These are phyloP conservation scores for Dicycla oo DNA, from an alignment of 2,888 invertebrate species.

Conservation along the genomic window DNA sequence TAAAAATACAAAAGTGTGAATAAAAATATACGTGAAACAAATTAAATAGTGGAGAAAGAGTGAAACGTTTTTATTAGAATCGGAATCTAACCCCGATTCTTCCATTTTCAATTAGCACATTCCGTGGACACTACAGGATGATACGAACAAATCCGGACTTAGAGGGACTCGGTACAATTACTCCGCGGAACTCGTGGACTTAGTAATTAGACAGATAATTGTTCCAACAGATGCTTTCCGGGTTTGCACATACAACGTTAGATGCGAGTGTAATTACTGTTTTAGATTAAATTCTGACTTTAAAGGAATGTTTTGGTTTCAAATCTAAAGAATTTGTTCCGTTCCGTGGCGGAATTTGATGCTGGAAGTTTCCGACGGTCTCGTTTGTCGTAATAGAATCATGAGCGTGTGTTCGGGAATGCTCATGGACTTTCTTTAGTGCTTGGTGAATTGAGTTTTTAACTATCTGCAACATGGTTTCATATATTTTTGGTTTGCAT, in stretches of 20 bases:
- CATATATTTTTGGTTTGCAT: not conserved
- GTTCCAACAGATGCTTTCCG: conserved; percentile 58
- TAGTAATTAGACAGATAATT: conserved; percentile 62
- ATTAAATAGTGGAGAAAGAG: conserved; percentile 2
- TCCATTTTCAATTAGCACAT: conserved; percentile 49
- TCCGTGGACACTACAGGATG: conserved; percentile 50
- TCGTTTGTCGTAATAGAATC: conserved; percentile 45
- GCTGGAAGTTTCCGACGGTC: conserved; percentile 26
- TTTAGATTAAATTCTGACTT: conserved; percentile 60
- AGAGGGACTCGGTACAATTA: conserved; percentile 54
- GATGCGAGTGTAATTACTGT: conserved; percentile 58
- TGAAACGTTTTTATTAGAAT: conserved; percentile 2
- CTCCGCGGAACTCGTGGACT: conserved; percentile 49
- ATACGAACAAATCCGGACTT: conserved; percentile 54
- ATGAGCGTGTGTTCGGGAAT: conserved; percentile 22
- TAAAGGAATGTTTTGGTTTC: conserved; percentile 58
- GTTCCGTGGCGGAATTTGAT: conserved; percentile 32
- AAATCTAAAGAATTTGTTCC: conserved; percentile 58
- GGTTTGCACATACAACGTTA: conserved; percentile 58
- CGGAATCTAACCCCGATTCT: conserved; percentile 4
- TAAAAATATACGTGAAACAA: conserved; percentile 23
- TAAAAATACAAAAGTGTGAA: conserved; percentile 30
- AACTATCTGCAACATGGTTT: conserved; percentile 8
- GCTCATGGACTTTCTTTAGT: conserved; percentile 5
- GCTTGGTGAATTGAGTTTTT: conserved; percentile 11